Evolutionary conservation across 2,888 invertebrate genomes (phyloP).

Genomic region (Beris morrisii): DNA sequence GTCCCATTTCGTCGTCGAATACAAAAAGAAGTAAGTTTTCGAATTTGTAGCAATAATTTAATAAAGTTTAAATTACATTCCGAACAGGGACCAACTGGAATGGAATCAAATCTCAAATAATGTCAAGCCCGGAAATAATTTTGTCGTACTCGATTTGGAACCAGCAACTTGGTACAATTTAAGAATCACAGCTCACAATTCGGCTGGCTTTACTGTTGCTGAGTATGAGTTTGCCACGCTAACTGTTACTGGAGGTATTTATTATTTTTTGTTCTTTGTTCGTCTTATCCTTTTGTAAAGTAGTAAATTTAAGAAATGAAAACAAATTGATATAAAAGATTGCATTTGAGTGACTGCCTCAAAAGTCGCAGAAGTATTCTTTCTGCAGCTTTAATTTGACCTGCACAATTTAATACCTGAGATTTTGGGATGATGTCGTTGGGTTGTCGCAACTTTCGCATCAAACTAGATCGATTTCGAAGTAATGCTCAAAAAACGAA

Average conservation of each 20-base stretch:
- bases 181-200: conserved; percentile 90
- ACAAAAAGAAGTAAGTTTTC: conserved; percentile 79
- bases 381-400: too few species aligned
- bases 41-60: conserved; percentile 15
- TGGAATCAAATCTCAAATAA: conserved; percentile 95
- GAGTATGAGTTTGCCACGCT: conserved; percentile 95
- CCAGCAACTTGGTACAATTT: conserved; percentile 94
- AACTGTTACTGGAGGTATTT: conserved; percentile 89
- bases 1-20: conserved; percentile 92
- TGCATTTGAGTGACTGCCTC: too few species aligned
- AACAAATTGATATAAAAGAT: background rate
- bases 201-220: conserved; percentile 93
- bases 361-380: too few species aligned
- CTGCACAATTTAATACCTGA: too few species aligned
- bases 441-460: too few species aligned
- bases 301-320: background rate
- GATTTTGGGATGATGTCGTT: too few species aligned
- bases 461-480: too few species aligned
- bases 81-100: conserved; percentile 72
- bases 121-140: conserved; percentile 88
- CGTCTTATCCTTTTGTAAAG: background rate
- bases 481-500: too few species aligned
- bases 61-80: conserved; percentile 35
- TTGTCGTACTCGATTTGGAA: conserved; percentile 86
- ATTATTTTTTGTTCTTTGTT: conserved; percentile 27